Evolutionary conservation across 2,888 invertebrate species (phyloP), one percentile per base, ranked within the genome.

Genomic region (Pristionchus arcanus): DNA sequence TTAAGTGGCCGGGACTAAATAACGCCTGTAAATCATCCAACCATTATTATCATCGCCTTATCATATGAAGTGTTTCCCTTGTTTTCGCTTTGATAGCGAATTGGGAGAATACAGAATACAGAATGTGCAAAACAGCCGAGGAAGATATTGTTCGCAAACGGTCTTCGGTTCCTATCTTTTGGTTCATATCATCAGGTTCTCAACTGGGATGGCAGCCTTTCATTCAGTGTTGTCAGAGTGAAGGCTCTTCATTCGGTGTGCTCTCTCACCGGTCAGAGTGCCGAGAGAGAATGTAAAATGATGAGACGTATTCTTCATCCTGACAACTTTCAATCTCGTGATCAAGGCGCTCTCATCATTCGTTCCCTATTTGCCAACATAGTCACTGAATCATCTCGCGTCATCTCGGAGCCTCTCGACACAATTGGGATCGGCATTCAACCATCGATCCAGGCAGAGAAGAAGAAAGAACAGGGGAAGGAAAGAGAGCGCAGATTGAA

Each of bases 381-480:
- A 7, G 63, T 31, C 71, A 13, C 15, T 34, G 77, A 77, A 77
- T 34, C 74, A 37, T 4, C 37, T 11, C 74, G 21, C 74, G 74
- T 74, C 74, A 74, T 37, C 68, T 11, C 16, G 74, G 74, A 37
- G 74, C 74, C 74, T n/a, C n/a, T n/a, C n/a, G n/a, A n/a, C n/a
- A 37, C 1, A 2, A 21, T 16, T 11, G 37, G 21, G 74, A 74
- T 25, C 25, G 74, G 37, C 74, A 25, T 37, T 49, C 42, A 7
- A 13, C 11, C 13, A 49, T 49, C 11, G 42, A 49, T 49, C 42
- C n/a, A n/a, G n/a, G 28, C 3, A 53, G 49, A 83, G 53, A n/a
- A 37, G 83, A 19, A 16, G 49, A 83, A 49, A 83, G 83, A 83
- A n/a, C 34, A n/a, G 21, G 49, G 25, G 25, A 49, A 53, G 49